Percentiles rank a stretch among this genome's conserved stretches.
phyloP scores from a whole-genome alignment of 2,797 vertebrate genomes.

The Malurus leucopterus region DNA sequence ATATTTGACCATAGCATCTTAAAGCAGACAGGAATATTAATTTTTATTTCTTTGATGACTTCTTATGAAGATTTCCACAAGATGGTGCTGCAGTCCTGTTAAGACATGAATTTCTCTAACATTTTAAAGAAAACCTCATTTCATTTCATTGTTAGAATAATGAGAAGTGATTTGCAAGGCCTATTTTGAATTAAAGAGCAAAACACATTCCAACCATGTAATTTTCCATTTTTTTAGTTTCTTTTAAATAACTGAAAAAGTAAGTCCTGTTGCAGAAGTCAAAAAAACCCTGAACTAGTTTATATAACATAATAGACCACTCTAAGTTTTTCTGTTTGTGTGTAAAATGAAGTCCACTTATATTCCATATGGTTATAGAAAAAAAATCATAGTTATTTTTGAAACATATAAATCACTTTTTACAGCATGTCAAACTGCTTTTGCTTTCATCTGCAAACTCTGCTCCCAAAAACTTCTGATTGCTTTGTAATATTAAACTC shows the following conservation, averaged over 20 bases:
- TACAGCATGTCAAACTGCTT: neutral
- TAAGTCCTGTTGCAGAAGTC: neutral
- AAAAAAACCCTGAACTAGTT: neutral
- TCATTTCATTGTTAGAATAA: neutral
- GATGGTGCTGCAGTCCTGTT: conserved; percentile 56
- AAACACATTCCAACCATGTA: neutral
- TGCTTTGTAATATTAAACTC: neutral
- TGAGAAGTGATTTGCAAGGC: neutral
- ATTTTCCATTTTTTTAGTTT: neutral
- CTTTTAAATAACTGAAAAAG: neutral
- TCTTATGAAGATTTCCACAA: conserved; percentile 49
- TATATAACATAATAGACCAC: neutral
- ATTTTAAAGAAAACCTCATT: neutral
- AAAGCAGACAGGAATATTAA: neutral
- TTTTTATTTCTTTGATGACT: neutral
- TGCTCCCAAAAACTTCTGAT: neutral
- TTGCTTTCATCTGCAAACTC: neutral
- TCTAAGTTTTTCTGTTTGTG: neutral
- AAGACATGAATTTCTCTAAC: neutral
- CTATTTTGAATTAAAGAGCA: neutral
- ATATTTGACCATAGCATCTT: neutral
- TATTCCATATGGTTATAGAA: neutral
- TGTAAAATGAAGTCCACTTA: neutral
- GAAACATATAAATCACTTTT: neutral
- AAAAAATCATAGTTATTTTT: neutral